Conservation (phyloP, 2,888 invertebrate species). For the Pristionchus japonicus region DNA sequence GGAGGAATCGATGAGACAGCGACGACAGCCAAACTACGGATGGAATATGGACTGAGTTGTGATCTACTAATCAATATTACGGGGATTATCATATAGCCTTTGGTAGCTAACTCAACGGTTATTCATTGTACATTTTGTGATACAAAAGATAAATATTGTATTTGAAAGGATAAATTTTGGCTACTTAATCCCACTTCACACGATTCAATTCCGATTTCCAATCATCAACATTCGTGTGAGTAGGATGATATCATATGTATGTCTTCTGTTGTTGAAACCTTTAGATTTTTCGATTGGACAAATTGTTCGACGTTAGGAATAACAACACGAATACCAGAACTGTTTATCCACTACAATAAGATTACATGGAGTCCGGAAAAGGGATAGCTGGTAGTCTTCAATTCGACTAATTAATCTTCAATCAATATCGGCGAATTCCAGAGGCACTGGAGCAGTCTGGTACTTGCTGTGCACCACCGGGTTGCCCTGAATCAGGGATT, state of each 20-base stretch:
- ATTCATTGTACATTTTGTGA: background rate
- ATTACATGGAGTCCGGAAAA: background rate
- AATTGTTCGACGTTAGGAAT: background rate
- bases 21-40: constrained; percentile 41
- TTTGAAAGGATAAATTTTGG: too few relatives aligned
- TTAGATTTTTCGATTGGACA: background rate
- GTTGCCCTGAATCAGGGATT: background rate
- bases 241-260: too few relatives aligned
- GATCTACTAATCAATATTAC: background rate
- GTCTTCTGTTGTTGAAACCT: too few relatives aligned
- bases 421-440: background rate
- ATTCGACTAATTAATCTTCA: background rate
- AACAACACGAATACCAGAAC: background rate
- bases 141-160: background rate
- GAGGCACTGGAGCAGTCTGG: background rate
- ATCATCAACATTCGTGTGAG: too few relatives aligned
- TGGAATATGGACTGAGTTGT: constrained; percentile 31
- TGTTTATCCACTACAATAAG: constrained; percentile 19
- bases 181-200: too few relatives aligned
- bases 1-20: constrained; percentile 60
- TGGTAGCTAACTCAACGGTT: background rate
- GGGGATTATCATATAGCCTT: background rate
- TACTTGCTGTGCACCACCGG: constrained; percentile 24
- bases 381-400: too few relatives aligned
- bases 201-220: background rate